Evolutionary conservation across 2,888 invertebrate species (phyloP), one percentile per base, ranked within the genome.

Genomic region (Seira musarum): DNA sequence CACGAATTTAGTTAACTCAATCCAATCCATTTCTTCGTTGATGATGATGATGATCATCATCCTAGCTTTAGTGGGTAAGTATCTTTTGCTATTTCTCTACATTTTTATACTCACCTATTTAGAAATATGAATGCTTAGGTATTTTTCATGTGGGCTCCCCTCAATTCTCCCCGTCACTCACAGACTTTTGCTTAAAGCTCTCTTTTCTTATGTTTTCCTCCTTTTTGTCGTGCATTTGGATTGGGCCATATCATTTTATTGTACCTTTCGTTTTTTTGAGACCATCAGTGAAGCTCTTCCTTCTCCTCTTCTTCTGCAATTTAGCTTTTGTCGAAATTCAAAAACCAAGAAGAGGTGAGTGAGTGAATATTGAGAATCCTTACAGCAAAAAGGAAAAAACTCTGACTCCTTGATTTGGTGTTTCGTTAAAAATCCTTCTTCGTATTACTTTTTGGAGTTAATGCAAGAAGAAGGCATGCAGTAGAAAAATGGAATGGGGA

Each of bases 201-300:
- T 64, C 21, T 61, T 61, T 61, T 19, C 8, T n/a, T n/a, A n/a
- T n/a, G n/a, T n/a, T 30, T 30, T 30, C 30, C 30, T 30, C 30
- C 30, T 30, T 30, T 64, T 64, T 25, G 19, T 67, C 67, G 19
- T 46, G 10, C 3, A 30, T 30, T n/a, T 30, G 30, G 17, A 21
- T 17, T 10, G 46, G 46, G 49, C 49, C 46, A 67, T 67, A 67
- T 67, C 67, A 67, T 67, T 67, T 67, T 46, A 67, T 67, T 46
- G 49, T 49, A 49, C 49, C 49, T 49, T 49, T 49, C 30, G 30
- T 30, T 30, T 30, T 30, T 30, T 30, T 30, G 30, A 30, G 30
- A 30, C 30, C 30, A 49, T 8, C 13, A 49, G 49, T 49, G 49
- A 49, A n/a, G 49, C 49, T 49, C 15, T 3, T 49, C 49, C 15